Evolutionary conservation across 2,797 vertebrate species (phyloP), one percentile per base, ranked within the genome.

Genomic region (Pangasius sanitwongsei): DNA sequence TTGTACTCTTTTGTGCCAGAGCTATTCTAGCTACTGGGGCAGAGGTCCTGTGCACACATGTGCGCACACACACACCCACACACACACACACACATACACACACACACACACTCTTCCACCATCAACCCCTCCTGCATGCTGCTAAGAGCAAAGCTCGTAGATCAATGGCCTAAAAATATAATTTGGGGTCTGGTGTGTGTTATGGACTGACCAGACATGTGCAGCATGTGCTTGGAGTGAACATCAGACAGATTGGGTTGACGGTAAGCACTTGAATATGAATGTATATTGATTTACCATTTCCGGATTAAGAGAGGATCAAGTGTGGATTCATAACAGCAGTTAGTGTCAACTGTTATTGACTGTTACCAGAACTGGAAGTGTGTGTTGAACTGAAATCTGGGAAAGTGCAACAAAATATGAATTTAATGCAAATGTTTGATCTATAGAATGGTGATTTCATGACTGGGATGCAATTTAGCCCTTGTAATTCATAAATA

Each of bases 161-260:
- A 90, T 92, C 77, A 92, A 90, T 90, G 89, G 87, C 90, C 96
- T 96, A 95, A 95, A 96, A 96, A 96, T 96, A 96, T 93, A 93
- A 92, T 89, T 90, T 91, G 87, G 91, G 92, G 93, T 89, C 84
- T 74, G 70, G 77, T 65, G 81, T 65, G 87, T 89, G 86, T 87
- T 89, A 86, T 88, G 50, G 86, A 85, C 90, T 70, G 89, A 90
- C 83, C 69, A 87, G 86, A 86, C 87, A 85, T 70, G 61, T 75
- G 70, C 83, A 72, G 65, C 28, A 13, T 59, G 44, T 89, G 37
- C 41, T 82, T 44, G 8, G 85, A 50, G 48, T 31, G 78, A 86
- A 83, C 89, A 61, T 34, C 80, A 87, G 61, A 69, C 83, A 57
- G 89, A 82, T 74, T 65, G 34, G 86, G 50, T 67, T 82, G 53